phyloP scores from a whole-genome alignment of 92 coral and sea anemone genomes.

The Chrysogorgia sp. region DNA sequence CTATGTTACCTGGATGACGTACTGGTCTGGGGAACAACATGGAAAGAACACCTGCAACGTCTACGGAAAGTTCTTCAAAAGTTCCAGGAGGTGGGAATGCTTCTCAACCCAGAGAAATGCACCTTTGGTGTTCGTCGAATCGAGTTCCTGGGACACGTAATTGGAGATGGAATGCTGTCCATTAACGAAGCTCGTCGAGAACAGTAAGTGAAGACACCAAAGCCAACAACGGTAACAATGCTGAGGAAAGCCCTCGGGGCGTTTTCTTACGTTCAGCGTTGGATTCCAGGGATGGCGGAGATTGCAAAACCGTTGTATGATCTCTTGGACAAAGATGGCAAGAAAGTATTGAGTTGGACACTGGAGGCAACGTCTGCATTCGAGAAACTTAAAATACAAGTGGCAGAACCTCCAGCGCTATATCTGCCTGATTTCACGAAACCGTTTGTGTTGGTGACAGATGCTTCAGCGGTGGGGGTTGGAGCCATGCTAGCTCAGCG shows the following conservation, averaged over 20 bases:
- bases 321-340: constrained; percentile 28
- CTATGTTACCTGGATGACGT: no score
- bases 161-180: constrained; percentile 22
- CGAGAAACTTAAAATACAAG: constrained; percentile 17
- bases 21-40: constrained; percentile 30
- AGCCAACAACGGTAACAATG: constrained; percentile 36
- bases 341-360: constrained; percentile 14
- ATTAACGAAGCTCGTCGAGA: background rate
- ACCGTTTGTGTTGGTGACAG: constrained; percentile 33
- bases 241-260: constrained; percentile 25
- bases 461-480: constrained; percentile 14
- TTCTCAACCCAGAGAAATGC: constrained; percentile 34
- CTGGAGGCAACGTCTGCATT: constrained; percentile 22
- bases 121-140: constrained; percentile 26
- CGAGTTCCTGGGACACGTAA: constrained; percentile 17
- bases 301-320: constrained; percentile 25
- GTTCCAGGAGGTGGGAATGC: constrained; percentile 23
- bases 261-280: constrained; percentile 29
- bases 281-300: constrained; percentile 38
- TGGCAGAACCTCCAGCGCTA: constrained; percentile 21
- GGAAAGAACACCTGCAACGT: constrained; percentile 18
- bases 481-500: constrained; percentile 23
- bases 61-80: constrained; percentile 20
- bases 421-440: constrained; percentile 18
- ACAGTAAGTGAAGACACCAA: background rate